phyloP scores from a whole-genome alignment of 1,140 invertebrate genomes.

The Bursaphelenchus mucronatus region DNA sequence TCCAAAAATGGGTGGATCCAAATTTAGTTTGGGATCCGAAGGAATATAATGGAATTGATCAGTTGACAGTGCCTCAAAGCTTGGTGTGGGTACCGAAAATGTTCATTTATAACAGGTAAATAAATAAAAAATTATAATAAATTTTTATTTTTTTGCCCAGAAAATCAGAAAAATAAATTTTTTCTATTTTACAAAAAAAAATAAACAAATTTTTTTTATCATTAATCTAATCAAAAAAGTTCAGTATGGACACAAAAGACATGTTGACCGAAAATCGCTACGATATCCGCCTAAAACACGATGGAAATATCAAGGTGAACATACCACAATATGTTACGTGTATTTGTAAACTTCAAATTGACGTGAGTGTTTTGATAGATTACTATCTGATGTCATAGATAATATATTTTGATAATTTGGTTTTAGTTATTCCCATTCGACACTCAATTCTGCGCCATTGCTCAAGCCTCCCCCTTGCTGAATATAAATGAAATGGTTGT shows the following conservation, averaged over 20 bases:
- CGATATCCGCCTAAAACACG: conserved; percentile 45
- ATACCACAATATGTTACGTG: conserved; percentile 52
- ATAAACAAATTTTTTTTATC: conserved; percentile 5
- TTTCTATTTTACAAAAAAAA: conserved; percentile 26
- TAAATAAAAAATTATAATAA: conserved; percentile 11
- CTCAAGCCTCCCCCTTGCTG: conserved; percentile 53
- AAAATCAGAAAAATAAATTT: not conserved
- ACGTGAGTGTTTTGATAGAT: not conserved
- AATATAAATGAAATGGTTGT: conserved; percentile 53
- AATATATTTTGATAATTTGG: too few species aligned
- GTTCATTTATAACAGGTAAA: conserved; percentile 44
- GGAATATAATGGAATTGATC: conserved; percentile 28
- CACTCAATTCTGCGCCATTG: conserved; percentile 56
- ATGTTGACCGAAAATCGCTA: conserved; percentile 51
- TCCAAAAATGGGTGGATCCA: conserved; percentile 45
- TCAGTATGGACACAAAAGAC: conserved; percentile 56
- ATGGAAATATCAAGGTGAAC: conserved; percentile 49
- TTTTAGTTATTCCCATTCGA: conserved; percentile 26
- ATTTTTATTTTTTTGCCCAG: not conserved
- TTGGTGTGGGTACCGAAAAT: conserved; percentile 47
- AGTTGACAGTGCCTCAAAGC: conserved; percentile 45
- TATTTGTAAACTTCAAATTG: conserved; percentile 37
- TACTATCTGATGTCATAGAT: too few species aligned
- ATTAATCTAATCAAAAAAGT: not conserved
- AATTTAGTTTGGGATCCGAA: conserved; percentile 36